These are phyloP conservation scores for Girardinus metallicus DNA, from an alignment of 2,797 vertebrate genomes.

Conservation along the genomic window DNA sequence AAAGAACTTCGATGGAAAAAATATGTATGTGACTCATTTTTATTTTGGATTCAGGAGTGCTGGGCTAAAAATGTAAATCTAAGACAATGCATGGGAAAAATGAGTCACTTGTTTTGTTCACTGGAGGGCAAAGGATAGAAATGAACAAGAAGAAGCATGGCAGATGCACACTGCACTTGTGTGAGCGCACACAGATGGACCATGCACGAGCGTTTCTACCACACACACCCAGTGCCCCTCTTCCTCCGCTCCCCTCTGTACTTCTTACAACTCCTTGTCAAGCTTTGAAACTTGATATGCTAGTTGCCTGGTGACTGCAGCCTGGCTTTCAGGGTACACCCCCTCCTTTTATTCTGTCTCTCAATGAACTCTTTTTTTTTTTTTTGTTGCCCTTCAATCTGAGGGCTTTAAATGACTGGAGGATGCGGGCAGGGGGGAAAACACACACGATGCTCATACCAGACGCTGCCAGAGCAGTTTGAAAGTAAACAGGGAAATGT, in stretches of 20 bases:
- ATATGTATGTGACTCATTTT: slow-evolving; percentile 6
- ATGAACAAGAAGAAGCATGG: slow-evolving; percentile 26
- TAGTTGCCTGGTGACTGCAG: slow-evolving; percentile 81
- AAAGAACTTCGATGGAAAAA: slow-evolving; percentile 13
- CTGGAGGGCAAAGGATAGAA: slow-evolving; percentile 23
- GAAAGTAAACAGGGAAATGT: slow-evolving; percentile 67
- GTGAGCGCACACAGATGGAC: slow-evolving; percentile 41
- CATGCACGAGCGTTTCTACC: slow-evolving; percentile 20
- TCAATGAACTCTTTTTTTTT: slow-evolving; percentile 71
- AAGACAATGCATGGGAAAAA: slow-evolving; percentile 12
- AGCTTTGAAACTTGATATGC: slow-evolving; percentile 83
- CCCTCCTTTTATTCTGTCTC: slow-evolving; percentile 74
- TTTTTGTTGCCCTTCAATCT: slow-evolving; percentile 65
- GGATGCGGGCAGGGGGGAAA: slow-evolving; percentile 56
- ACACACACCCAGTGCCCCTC: slow-evolving; percentile 22
- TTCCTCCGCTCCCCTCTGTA: slow-evolving; percentile 54
- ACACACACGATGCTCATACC: slow-evolving; percentile 68
- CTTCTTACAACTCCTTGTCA: slow-evolving; percentile 77
- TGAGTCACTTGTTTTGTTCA: slow-evolving; percentile 44
- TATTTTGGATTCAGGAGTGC: slow-evolving; percentile 1
- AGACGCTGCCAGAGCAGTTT: slow-evolving; percentile 58
- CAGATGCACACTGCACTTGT: slow-evolving; percentile 37
- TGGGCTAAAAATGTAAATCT: slow-evolving; percentile 16
- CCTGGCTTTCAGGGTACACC: slow-evolving; percentile 71
- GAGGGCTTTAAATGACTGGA: slow-evolving; percentile 72